Conservation (phyloP, 1,140 invertebrate species). For the Brachionus asplanchnoidis region DNA sequence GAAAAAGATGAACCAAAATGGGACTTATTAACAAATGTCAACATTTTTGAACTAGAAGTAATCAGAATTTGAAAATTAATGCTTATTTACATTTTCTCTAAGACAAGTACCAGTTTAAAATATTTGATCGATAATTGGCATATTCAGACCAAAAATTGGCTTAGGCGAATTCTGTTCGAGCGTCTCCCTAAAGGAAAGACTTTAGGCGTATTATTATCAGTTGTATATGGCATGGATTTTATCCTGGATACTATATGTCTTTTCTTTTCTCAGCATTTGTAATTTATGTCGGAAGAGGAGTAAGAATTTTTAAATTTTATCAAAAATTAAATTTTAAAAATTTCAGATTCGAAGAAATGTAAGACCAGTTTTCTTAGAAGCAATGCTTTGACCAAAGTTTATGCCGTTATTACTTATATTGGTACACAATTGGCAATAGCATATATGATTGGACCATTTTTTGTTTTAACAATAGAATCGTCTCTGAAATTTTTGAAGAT, state of each 20-base stretch:
- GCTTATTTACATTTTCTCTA: constrained; percentile 61
- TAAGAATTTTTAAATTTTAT: background rate
- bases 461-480: constrained; percentile 68
- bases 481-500: constrained; percentile 17
- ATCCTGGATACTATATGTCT: constrained; percentile 92
- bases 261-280: constrained; percentile 78
- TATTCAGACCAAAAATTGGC: constrained; percentile 75
- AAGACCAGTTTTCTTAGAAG: constrained; percentile 68
- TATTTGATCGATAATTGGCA: constrained; percentile 70
- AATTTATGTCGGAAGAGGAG: constrained; percentile 8
- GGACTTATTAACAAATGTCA: constrained; percentile 85
- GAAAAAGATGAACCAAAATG: constrained; percentile 65
- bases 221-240: constrained; percentile 91
- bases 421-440: constrained; percentile 73
- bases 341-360: constrained; percentile 63
- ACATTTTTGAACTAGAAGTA: constrained; percentile 63
- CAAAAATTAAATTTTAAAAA: background rate
- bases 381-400: constrained; percentile 64
- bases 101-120: constrained; percentile 60
- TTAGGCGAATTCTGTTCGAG: constrained; percentile 78
- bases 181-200: constrained; percentile 62
- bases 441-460: constrained; percentile 78
- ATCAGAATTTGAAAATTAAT: background rate
- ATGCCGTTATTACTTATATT: constrained; percentile 71
- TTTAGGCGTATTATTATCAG: constrained; percentile 74